Percentiles rank a stretch among this genome's conserved stretches.
phyloP scores from a whole-genome alignment of 1,140 invertebrate genomes.

The Myzus persicae region DNA sequence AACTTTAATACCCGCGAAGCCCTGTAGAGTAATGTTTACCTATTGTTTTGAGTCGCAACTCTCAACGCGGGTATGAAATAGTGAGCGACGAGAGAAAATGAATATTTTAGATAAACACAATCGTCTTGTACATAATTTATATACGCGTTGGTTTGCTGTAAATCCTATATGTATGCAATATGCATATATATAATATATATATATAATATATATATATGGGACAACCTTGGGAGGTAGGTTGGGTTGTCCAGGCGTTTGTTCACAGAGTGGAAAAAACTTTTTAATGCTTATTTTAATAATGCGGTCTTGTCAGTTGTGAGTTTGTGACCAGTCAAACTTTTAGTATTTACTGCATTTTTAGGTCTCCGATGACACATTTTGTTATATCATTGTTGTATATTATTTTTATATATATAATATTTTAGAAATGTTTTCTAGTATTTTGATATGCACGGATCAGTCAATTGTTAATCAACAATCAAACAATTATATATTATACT shows the following conservation, averaged over 20 bases:
- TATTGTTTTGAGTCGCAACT: background rate
- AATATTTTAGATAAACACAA: slow-evolving; percentile 15
- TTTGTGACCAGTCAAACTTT: background rate
- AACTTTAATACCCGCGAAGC: background rate
- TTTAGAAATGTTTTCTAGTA: background rate
- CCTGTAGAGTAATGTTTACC: background rate
- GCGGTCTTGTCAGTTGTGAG: background rate
- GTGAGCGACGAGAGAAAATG: background rate
- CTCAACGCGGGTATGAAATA: background rate
- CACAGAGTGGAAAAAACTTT: background rate
- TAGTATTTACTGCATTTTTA: background rate
- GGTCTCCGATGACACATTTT: background rate
- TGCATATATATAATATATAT: background rate
- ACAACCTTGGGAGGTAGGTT: background rate
- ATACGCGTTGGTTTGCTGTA: background rate
- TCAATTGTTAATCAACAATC: background rate
- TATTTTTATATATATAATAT: no score
- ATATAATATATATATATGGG: background rate
- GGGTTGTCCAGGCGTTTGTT: background rate
- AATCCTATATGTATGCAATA: background rate
- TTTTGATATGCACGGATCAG: background rate
- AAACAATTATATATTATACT: background rate
- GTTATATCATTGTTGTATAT: background rate
- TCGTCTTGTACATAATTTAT: background rate
- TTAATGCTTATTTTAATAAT: background rate